Evolutionary conservation across 2,888 invertebrate species (phyloP).

Genomic region (Machimus atricapillus): DNA sequence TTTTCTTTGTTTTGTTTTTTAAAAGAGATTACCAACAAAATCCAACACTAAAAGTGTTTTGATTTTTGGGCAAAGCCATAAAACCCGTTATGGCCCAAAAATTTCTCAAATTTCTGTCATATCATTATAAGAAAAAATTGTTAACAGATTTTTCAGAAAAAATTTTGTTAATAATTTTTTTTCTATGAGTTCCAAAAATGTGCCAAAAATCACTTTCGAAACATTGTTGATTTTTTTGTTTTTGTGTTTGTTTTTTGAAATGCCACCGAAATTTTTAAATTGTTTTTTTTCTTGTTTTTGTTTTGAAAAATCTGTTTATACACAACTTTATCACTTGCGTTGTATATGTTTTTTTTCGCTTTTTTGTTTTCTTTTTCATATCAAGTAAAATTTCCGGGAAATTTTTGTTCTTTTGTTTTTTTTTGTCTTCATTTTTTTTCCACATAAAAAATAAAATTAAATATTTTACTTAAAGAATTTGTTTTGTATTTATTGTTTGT

Average conservation of each 20-base stretch:
- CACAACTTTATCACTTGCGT: background rate
- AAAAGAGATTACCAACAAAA: background rate
- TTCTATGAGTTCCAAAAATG: background rate
- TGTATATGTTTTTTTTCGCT: background rate
- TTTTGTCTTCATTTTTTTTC: background rate
- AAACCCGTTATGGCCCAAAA: background rate
- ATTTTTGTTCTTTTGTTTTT: constrained; percentile 31
- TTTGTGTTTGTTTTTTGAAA: background rate
- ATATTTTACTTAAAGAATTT: background rate
- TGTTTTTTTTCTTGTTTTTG: background rate
- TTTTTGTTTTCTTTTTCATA: background rate
- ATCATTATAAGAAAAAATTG: constrained; percentile 18
- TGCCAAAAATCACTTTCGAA: background rate
- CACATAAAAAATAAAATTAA: background rate
- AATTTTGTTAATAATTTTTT: background rate
- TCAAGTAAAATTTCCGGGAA: constrained; percentile 34
- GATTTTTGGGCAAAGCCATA: background rate
- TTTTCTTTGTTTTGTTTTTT: background rate
- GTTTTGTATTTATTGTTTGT: background rate
- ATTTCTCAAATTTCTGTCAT: constrained; percentile 7
- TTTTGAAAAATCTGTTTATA: constrained; percentile 29
- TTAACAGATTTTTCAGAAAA: constrained; percentile 7
- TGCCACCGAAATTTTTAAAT: background rate
- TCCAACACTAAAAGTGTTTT: background rate
- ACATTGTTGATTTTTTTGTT: background rate